Base-by-base conservation (phyloP, 1,140 invertebrate species). In the Pogonognathellus flavescens region DNA sequence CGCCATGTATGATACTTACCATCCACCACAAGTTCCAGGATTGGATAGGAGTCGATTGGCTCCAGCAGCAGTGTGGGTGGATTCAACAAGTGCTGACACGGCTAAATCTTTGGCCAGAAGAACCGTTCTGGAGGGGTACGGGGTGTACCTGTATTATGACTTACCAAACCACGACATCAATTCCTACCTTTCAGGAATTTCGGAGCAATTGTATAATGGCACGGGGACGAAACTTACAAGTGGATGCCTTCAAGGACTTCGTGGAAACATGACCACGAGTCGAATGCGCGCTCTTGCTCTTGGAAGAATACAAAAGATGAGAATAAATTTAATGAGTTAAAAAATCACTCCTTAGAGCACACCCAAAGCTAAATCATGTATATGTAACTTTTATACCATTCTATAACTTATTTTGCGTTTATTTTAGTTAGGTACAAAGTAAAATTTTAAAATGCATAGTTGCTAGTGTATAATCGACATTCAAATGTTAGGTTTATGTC, bases 51-150 rank as follows among this genome's bases (percentile, higher is more conserved):
- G 41, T n/a, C 62, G 22, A 14, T 5, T 82, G 3, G 41, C 59
- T 0, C 85, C 85, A 20, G 85, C 80, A 8, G 85, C 85, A 0
- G 85, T 85, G 8, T n/a, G 50, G 16, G 50, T 85, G 0, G n/a
- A 50, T 53, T 5, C 6, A 0, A 82, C 85, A 7, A 6, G 20
- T 55, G 31, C 22, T 1, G 18, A 1, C 6, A 13, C 20, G 1
- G 84, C 55, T 10, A 10, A 18, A 13, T 20, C 0, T 22, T 0
- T 85, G 57, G 85, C 85, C 0, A 83, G 18, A 6, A 25, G 52
- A 1, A 85, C 85, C 2, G 31, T 85, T 25, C 13, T 20, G 10
- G 80, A 85, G 4, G 85, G 85, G 14, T 85, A 85, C 22, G 85
- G 85, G 6, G 53, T 82, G 11, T 85, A 70, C 20, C 22, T 85